Evolutionary conservation across 2,888 invertebrate species (phyloP).

Genomic region (Blomia tropicalis): DNA sequence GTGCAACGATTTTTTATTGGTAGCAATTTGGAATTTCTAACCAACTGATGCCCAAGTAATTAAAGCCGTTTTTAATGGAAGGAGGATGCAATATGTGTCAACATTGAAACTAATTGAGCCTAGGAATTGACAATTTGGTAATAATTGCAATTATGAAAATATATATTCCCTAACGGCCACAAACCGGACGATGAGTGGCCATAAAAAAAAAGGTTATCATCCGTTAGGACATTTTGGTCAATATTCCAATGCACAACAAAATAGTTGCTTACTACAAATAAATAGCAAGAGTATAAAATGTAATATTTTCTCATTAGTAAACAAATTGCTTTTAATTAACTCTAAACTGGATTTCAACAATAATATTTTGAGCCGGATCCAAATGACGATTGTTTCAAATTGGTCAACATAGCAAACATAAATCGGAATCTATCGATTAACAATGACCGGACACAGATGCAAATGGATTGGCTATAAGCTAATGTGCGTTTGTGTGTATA

Average conservation of each 20-base stretch:
- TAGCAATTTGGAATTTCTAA: too few species aligned
- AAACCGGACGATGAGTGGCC: background rate
- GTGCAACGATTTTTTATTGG: background rate
- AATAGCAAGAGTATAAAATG: background rate
- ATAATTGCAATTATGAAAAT: conserved; percentile 4
- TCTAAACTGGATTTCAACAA: too few species aligned
- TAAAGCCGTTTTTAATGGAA: background rate
- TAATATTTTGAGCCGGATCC: too few species aligned
- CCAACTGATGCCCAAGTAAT: too few species aligned
- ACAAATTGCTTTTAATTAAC: background rate
- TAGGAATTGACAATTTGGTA: too few species aligned
- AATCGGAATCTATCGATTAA: background rate
- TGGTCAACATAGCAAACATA: background rate
- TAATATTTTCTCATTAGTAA: conserved; percentile 9
- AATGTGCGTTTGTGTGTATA: too few species aligned
- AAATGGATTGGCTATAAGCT: too few species aligned
- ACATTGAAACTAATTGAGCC: conserved; percentile 5
- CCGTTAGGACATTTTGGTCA: background rate
- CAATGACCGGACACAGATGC: too few species aligned
- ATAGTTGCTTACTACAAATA: conserved; percentile 12
- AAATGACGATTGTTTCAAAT: too few species aligned
- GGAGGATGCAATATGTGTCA: background rate
- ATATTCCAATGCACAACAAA: background rate
- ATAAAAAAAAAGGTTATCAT: background rate
- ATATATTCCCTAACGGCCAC: background rate